Evolutionary conservation across 2,888 invertebrate species (phyloP), one percentile per base, ranked within the genome.

Genomic region (Pristionchus japonicus): DNA sequence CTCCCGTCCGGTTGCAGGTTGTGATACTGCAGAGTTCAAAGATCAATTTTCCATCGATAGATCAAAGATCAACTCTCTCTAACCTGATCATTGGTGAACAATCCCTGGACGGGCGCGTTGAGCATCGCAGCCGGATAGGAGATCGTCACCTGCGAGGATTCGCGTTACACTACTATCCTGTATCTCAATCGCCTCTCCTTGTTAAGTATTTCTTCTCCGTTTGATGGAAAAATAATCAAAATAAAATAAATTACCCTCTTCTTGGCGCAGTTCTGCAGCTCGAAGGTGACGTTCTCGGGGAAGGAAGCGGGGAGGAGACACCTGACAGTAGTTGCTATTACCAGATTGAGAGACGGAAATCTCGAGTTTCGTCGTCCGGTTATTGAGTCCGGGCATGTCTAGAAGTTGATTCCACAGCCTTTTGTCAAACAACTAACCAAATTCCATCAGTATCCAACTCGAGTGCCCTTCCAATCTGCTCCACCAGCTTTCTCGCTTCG

Each of bases 111-210:
- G 97, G 99, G 98, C 17, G 97, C 96, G 94, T 99, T 99, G 15
- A 99, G 96, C 90, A 99, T 97, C 0, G 99, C 98, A 93, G 99
- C 99, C 0, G 99, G 98, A 95, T 98, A 99, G 0, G 98, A 98
- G 1, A 99, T 96, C 74, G 97, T 97, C 11, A 99, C 96, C 91
- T 92, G 40, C 47, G 23, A 40, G 34, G n/a, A 70, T 9, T 9
- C n/a, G 70, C 6, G 15, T 43, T 43, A 6, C 52, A 52, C 52
- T 67, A 67, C 31, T 1, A 0, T 20, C n/a, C 27, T 67, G 0
- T 15, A 67, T 40, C 13, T 40, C n/a, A 43, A 77, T 17, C 9
- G 4, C 1, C 20, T 31, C 67, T 67, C 31, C n/a, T n/a, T n/a
- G n/a, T n/a, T n/a, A n/a, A n/a, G n/a, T n/a, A n/a, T n/a, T n/a